Evolutionary conservation across 1,140 invertebrate genomes (phyloP), one percentile per base, ranked within the genome.

Genomic region (Drosophila serrata): DNA sequence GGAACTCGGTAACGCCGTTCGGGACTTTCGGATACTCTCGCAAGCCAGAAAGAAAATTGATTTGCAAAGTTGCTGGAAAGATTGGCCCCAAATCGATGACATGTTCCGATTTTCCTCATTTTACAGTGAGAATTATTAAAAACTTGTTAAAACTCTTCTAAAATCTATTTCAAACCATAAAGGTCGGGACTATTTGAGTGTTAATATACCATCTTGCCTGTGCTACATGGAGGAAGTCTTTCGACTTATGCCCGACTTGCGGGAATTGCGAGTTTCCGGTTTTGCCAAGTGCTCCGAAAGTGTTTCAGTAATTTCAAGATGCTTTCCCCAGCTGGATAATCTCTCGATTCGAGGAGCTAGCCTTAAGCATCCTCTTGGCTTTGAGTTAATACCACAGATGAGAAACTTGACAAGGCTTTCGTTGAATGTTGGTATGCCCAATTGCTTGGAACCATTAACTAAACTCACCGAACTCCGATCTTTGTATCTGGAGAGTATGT

Each of bases 141-240:
- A 22, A n/a, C 7, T 4, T 1, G 11, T 31, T n/a, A n/a, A 0
- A 37, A 17, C 17, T 4, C 1, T 2, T 6, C 3, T 19, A 24
- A 13, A n/a, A 31, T 19, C 3, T 3, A 29, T 17, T 22, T 27
- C 0, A 11, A 15, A n/a, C 11, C 17, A 6, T 22, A 3, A 33
- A 68, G 64, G n/a, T 24, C 27, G 12, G 3, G 35, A 64, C 35
- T 68, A 49, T 49, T 40, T 68, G 8, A 68, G 64, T 48, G 12
- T 68, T 4, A 64, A 64, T 31, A 29, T 68, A 0, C 64, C 64
- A 0, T 49, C 60, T 6, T 68, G 64, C 17, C 46, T 42, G 4
- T 68, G 64, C 35, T 68, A 68, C 19, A 29, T 68, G 35, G 12
- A 49, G 45, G 60, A 68, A 3, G 49, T 68, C 8, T 68, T 68